Evolutionary conservation across 2,888 invertebrate genomes (phyloP), one percentile per base, ranked within the genome.

Genomic region (Amorpha juglandis): DNA sequence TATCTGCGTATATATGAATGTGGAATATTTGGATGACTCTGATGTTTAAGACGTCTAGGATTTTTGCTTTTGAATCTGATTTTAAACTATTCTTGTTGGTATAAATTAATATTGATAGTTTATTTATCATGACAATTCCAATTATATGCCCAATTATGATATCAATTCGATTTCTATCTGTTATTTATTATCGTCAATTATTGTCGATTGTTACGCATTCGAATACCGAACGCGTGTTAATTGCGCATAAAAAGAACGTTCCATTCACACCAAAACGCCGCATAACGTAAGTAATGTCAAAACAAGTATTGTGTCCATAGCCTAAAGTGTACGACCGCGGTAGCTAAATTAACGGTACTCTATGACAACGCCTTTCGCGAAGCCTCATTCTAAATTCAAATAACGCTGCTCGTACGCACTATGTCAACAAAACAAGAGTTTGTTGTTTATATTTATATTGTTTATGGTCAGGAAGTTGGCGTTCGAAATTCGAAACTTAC

Each of bases 311-410:
- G 73, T 78, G 80, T 74, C 73, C 72, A 68, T 70, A 65, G 79
- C 82, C 80, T 84, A 78, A 83, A 79, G 78, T 78, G 66, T 74
- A 75, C 78, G 81, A 79, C 78, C 84, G 83, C 84, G 77, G 87
- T 85, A 88, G 86, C 82, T 78, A 81, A 76, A 84, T 85, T 90
- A 91, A 90, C 91, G 91, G 91, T 89, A 89, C 82, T 71, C 70
- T 74, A 79, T 79, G 78, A 76, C 77, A 78, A 76, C 82, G 82
- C 81, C 83, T 83, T 87, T 89, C 81, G 85, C 88, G 78, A 77
- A 84, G 81, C 79, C 84, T 85, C 82, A 84, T 89, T 87, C 84
- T 75, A 80, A 84, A 88, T 88, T 88, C 86, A 80, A 88, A 86
- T 82, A 80, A 74, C 76, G 77, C 67, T 82, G 81, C 78, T 77